Base-by-base conservation (phyloP, 2,797 vertebrate genomes). In the Threskiornis aethiopicus region DNA sequence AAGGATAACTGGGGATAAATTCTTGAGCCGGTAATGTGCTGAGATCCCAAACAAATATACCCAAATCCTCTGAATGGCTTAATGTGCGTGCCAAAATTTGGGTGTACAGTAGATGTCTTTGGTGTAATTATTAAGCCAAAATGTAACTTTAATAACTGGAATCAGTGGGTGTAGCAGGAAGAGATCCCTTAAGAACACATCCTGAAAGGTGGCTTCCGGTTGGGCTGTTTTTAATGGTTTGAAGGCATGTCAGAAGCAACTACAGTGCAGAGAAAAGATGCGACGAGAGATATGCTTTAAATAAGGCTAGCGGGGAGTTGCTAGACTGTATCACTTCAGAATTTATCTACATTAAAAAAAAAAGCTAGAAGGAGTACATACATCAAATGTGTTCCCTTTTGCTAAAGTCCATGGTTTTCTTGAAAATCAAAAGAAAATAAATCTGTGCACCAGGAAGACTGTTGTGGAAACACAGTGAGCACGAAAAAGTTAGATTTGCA, bases 361-460 rank as follows among this genome's bases (percentile, higher is more conserved):
- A 37, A 46, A 28, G 5, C 5, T 25, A 52, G 21, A 31, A 55
- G 24, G 44, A 71, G 37, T 42, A 78, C 78, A 49, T 14, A 8
- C 13, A 49, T 54, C 46, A 65, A 65, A 28, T 3, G 5, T 42
- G 5, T 42, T 20, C 11, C 21, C 15, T 71, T 41, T 41, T 67
- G 28, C 42, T 79, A 5, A 59, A 94, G 52, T 13, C 24, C 9
- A 0, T 5, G 15, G 20, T 26, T 52, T 77, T 52, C 69, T 39
- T 57, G 25, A 41, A 73, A 73, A 18, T 25, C 12, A 18, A 33
- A 51, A 46, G 13, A 58, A 76, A 81, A 73, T 5, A 49, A 35
- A 72, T 33, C 16, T 28, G 13, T 28, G 21, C 2, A 0, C 42
- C 8, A 22, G 28, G 41, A 70, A 21, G 37, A 20, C n/a, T 0